Evolutionary conservation across 1,140 invertebrate species (phyloP), one percentile per base, ranked within the genome.

Genomic region (Bombus confusus): DNA sequence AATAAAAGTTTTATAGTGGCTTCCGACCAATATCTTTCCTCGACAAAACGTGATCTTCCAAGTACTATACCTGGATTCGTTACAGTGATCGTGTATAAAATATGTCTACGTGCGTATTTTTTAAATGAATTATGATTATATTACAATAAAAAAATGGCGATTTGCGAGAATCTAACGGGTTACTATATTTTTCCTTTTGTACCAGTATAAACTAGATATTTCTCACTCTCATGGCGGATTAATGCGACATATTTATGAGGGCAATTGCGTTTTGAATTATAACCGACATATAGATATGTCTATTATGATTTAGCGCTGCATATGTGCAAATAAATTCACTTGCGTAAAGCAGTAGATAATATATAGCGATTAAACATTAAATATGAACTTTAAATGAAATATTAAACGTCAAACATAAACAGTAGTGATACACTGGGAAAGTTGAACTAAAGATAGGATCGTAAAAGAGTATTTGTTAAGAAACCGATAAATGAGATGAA

Each of bases 1-100:
- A 90, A 92, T 91, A 91, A 91, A 75, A 86, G 28, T 88, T 92
- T 90, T 93, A 93, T 85, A 83, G 77, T 66, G 57, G 73, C 81
- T 72, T 62, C 66, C 90, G 62, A 85, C 90, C 88, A 78, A 86
- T 93, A 87, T 86, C 90, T 83, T 90, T 71, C 41, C 52, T n/a
- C 71, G 66, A 41, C 71, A 37, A 86, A 80, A 73, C 39, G 69
- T 18, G 41, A 64, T 12, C 10, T 73, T 37, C 22, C 41, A 31
- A n/a, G 39, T 68, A 81, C 3, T 13, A 62, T 28, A 62, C 59
- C 37, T 64, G 28, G 59, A 81, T 74, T 80, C 78, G 41, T 81
- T 81, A 28, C 43, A 81, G 5, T 3, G 25, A 28, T 47, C 13
- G 0, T 9, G 25, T 39, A 71, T 80, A 39, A 66, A 78, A 78